Conservation (phyloP, 2,888 invertebrate species). For the Sthenelais limicola region DNA sequence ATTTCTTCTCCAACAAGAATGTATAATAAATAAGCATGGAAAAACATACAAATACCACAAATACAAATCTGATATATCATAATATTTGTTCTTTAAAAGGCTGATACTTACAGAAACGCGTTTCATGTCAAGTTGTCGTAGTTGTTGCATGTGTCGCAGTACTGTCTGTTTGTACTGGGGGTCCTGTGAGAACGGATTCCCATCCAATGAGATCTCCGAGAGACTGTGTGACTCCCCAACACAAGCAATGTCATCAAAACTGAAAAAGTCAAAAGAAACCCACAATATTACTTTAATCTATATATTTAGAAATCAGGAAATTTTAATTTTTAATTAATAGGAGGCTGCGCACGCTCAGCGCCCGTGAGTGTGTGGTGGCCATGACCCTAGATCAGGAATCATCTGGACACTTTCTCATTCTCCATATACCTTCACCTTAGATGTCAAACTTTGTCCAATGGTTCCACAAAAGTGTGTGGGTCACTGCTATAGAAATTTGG, state of each 20-base stretch:
- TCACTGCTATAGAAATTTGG: too few species aligned
- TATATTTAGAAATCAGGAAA: not conserved
- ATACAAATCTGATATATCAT: not conserved
- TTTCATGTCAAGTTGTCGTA: constrained; percentile 71
- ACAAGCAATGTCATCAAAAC: constrained; percentile 89
- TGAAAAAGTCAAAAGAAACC: constrained; percentile 64
- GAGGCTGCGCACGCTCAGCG: not conserved
- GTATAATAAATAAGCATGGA: too few species aligned
- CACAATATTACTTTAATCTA: not conserved
- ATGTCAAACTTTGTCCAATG: too few species aligned
- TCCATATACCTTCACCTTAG: too few species aligned
- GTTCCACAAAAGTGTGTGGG: too few species aligned
- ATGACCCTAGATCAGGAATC: too few species aligned
- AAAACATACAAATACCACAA: too few species aligned
- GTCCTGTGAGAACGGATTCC: constrained; percentile 79
- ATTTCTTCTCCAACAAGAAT: too few species aligned
- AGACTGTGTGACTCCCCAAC: constrained; percentile 84
- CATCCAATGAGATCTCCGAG: constrained; percentile 85
- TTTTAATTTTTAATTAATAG: not conserved
- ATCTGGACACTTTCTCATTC: too few species aligned
- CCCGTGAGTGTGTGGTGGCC: too few species aligned
- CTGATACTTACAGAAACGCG: constrained; percentile 68
- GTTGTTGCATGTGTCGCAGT: constrained; percentile 68
- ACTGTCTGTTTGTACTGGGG: constrained; percentile 77
- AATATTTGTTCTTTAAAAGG: not conserved